These are phyloP conservation scores for Nudaria mundana DNA, from an alignment of 2,888 invertebrate species.

Conservation along the genomic window DNA sequence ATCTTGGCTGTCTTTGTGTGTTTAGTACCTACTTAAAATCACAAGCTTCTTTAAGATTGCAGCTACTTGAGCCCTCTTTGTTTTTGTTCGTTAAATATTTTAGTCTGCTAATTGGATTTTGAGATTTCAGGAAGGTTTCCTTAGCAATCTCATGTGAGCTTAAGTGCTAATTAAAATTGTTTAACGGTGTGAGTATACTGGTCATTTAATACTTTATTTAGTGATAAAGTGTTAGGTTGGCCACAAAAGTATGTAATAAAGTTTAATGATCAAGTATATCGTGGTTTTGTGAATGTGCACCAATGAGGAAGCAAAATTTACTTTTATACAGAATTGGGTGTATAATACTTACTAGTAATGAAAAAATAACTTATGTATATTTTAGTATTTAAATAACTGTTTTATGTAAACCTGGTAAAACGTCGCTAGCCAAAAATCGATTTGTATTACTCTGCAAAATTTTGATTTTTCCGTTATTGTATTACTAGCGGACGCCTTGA, in stretches of 20 bases:
- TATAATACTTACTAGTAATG: no score
- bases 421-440: no score
- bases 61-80: constrained; percentile 38
- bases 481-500: no score
- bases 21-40: constrained; percentile 31
- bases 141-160: constrained; percentile 25
- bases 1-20: constrained; percentile 21
- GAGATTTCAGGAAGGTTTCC: constrained; percentile 40
- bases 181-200: constrained; percentile 25
- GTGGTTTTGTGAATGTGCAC: neutral
- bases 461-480: no score
- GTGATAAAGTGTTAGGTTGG: neutral
- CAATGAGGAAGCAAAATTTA: no score
- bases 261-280: neutral
- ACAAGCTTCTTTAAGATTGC: constrained; percentile 34
- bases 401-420: no score
- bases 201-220: constrained; percentile 31
- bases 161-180: constrained; percentile 33
- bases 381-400: no score
- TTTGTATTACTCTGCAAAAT: no score
- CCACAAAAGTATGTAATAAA: no score
- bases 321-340: no score
- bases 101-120: constrained; percentile 45
- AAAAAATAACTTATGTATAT: no score
- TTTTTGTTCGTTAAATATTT: constrained; percentile 46